Evolutionary conservation across 2,888 invertebrate genomes (phyloP), one percentile per base, ranked within the genome.

Genomic region (Halictus quadricinctus): DNA sequence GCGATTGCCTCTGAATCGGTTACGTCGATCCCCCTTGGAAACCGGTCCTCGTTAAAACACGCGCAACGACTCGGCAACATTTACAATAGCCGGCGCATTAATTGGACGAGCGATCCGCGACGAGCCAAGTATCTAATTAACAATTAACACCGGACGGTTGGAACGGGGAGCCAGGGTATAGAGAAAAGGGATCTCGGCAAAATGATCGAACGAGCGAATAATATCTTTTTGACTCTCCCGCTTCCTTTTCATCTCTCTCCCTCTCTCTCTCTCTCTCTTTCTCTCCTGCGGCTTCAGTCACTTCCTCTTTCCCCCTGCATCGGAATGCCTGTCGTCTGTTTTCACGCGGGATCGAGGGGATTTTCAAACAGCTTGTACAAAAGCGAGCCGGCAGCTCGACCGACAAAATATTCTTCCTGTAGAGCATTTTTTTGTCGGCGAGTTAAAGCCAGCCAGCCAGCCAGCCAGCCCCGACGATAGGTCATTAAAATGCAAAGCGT

Each of bases 401-500:
- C 73, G 76, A 80, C 66, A 76, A 72, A 81, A 87, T 84, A 80
- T 88, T 84, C 84, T 74, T 54, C 69, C 81, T 83, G 87, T 74
- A 80, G 54, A n/a, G 78, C 29, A 72, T 79, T 79, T 82, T 48
- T 80, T 74, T 73, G 50, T 54, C 36, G 73, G 83, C 76, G 86
- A 81, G 84, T 84, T 84, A 83, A 87, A 90, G 79, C 86, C 69
- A 72, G 80, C 81, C 87, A 72, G 80, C 81, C 87, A 29, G 25
- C 64, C 64, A 64, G 77, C 85, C 66, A 69, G 79, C 41, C 80
- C 85, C 72, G 80, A 81, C 84, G 87, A 91, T 87, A 75, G 81
- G 88, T 92, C 91, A 91, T 93, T 92, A 92, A 92, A 92, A 92
- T 93, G 92, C 92, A 93, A 92, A 92, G 89, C 88, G 87, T 85